phyloP scores from a whole-genome alignment of 2,888 invertebrate genomes.

The Sinodicranocentrus sp. region DNA sequence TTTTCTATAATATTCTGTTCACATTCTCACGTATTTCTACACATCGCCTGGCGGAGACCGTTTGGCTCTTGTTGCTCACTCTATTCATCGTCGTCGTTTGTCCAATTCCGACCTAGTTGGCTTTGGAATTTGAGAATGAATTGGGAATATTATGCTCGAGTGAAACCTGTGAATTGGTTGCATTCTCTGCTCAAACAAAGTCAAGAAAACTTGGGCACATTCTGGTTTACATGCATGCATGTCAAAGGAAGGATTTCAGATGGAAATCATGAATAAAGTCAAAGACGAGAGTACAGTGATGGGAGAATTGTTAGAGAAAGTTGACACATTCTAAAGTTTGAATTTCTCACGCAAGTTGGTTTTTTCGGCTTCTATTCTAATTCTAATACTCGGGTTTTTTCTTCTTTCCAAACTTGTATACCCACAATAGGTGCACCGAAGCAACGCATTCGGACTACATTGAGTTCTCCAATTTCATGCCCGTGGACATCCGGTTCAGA shows the following conservation, averaged over 20 bases:
- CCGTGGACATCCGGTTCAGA: conserved; percentile 92
- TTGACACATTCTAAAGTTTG: no score
- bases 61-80: conserved; percentile 9
- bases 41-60: conserved; percentile 4
- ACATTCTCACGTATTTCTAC: conserved; percentile 41
- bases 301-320: no score
- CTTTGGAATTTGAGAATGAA: not conserved
- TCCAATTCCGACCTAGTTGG: not conserved
- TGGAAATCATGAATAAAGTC: no score
- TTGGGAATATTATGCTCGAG: conserved; percentile 22
- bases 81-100: not conserved
- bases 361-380: not conserved
- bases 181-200: not conserved
- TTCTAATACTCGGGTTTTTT: not conserved
- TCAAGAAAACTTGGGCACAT: no score
- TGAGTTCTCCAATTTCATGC: conserved; percentile 96
- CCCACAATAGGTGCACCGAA: conserved; percentile 87
- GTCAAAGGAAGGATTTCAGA: no score
- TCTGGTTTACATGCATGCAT: no score
- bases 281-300: no score
- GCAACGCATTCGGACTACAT: conserved; percentile 96
- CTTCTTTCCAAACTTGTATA: not conserved
- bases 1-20: not conserved
- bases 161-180: not conserved
- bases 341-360: no score